Evolutionary conservation across 2,797 vertebrate genomes (phyloP).

Genomic region (Sebastes matsubarae): DNA sequence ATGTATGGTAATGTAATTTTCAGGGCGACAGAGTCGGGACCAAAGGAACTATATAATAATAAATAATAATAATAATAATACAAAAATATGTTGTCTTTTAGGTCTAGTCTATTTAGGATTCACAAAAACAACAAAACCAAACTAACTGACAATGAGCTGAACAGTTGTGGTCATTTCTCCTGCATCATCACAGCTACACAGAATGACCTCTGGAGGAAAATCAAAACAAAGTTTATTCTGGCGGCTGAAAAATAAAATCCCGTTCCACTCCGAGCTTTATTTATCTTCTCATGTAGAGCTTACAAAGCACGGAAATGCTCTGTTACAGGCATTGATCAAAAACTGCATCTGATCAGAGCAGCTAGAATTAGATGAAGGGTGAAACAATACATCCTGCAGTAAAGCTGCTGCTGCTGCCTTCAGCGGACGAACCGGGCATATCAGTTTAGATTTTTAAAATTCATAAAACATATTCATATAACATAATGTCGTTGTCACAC

Average conservation of each 20-base stretch:
- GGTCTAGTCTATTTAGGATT: neutral
- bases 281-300: slow-evolving; percentile 3
- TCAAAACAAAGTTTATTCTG: neutral
- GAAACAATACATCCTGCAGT: neutral
- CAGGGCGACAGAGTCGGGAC: neutral
- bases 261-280: neutral
- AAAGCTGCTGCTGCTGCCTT: neutral
- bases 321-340: slow-evolving; percentile 8
- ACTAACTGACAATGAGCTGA: neutral
- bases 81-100: neutral
- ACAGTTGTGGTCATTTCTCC: neutral
- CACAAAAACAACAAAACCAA: neutral
- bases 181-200: neutral
- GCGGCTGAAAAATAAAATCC: neutral
- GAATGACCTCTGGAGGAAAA: neutral
- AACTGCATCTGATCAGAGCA: slow-evolving; percentile 3
- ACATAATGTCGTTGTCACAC: neutral
- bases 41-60: neutral
- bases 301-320: neutral
- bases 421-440: neutral
- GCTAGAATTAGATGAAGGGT: neutral
- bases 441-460: slow-evolving; percentile 28
- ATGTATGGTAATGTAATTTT: too few species aligned
- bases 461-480: neutral
- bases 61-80: too few species aligned